Base-by-base conservation (phyloP, 2,113 vertebrate species). In the Thermophis baileyi region DNA sequence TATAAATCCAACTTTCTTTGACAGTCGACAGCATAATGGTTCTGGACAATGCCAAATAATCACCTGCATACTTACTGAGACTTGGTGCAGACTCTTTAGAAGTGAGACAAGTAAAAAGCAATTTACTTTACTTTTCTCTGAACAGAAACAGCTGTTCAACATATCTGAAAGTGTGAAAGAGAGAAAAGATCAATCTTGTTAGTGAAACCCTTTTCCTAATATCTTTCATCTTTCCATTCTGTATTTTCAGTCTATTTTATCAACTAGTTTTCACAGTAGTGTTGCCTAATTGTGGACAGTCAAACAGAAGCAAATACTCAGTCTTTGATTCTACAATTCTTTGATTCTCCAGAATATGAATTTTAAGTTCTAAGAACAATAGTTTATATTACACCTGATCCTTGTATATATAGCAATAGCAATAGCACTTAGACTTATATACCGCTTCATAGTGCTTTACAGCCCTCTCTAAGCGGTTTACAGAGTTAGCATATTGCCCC, bases 1-100 rank as follows among this genome's bases (percentile, higher is more conserved):
- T 96, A 93, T 92, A 96, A 96, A 95, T 88, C 89, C 94, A 95
- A 97, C 96, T 97, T 97, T 91, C 93, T 97, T 92, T 94, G 92
- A 96, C 94, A 96, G 93, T 89, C 94, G 94, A 96, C 93, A 96
- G 94, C 95, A 96, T 97, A 96, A 95, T 96, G 93, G 95, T 95
- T 90, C 88, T 95, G 93, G 90, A 95, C 96, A 95, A 95, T 96
- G 91, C 95, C 95, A 98, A 96, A 96, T 97, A 95, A 95, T 96
- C 96, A 97, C 96, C 96, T 97, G 92, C 92, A 94, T 95, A 51
- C 96, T 97, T 94, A 53, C 94, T 96, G 96, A 92, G 90, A 92
- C 92, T 90, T 81, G 90, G 92, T 46, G 40, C 44, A 85, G 53
- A 22, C 51, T 90, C 96, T 97, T 96, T 95, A 95, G 94, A 95